Conservation (phyloP, 2,888 invertebrate genomes). For the Caenorhabditis uteleia region DNA sequence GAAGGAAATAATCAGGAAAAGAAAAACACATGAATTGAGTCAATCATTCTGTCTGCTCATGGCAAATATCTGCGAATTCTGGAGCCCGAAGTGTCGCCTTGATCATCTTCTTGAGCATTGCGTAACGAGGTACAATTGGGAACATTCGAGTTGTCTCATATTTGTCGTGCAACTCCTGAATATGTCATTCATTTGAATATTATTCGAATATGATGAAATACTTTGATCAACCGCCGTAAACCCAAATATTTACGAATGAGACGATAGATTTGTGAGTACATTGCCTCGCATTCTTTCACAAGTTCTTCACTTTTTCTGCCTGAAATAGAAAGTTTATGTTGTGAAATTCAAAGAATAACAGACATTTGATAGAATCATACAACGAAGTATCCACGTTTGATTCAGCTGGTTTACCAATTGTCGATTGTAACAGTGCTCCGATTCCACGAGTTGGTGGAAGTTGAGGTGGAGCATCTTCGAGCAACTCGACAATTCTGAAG, state of each 20-base stretch:
- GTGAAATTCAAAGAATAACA: background rate
- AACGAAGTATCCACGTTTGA: constrained; percentile 61
- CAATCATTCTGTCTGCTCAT: constrained; percentile 78
- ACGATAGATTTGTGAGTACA: constrained; percentile 90
- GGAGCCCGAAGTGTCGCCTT: constrained; percentile 92
- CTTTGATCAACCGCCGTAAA: constrained; percentile 78
- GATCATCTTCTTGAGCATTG: constrained; percentile 95
- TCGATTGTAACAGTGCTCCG: constrained; percentile 60
- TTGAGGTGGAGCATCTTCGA: constrained; percentile 56
- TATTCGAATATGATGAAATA: constrained; percentile 70
- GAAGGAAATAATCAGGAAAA: background rate
- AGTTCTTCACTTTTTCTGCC: constrained; percentile 87
- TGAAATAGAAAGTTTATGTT: background rate
- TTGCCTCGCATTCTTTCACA: constrained; percentile 88
- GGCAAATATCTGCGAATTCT: constrained; percentile 95
- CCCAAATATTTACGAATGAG: constrained; percentile 90
- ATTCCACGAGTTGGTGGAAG: constrained; percentile 59
- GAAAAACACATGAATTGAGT: constrained; percentile 5
- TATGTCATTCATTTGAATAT: background rate
- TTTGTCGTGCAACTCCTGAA: constrained; percentile 56
- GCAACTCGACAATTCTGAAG: constrained; percentile 57
- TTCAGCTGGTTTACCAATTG: constrained; percentile 59
- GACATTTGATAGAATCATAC: constrained; percentile 60
- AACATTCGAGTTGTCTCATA: constrained; percentile 62
- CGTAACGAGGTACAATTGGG: constrained; percentile 78